A percentile compares a stretch with the other conserved stretches of the same genome.
Conservation (phyloP, 1,140 invertebrate genomes). For the Harlomillsia oculata region DNA sequence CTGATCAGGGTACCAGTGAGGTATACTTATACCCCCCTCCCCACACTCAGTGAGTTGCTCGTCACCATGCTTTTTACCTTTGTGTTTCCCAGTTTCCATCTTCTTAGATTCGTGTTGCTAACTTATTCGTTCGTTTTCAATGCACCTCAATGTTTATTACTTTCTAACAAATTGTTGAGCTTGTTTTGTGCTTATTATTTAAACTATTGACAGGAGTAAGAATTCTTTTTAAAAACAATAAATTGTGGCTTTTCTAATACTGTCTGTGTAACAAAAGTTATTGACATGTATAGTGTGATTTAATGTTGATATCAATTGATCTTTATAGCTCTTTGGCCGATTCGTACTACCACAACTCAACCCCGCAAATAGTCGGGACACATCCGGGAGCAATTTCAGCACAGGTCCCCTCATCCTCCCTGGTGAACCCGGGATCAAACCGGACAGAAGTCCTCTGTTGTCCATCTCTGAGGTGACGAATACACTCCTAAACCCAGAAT, state of each 20-base stretch:
- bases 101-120: too few relatives aligned
- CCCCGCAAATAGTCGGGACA: constrained; percentile 5
- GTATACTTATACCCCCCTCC: constrained; percentile 24
- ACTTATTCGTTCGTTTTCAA: too few relatives aligned
- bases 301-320: background rate
- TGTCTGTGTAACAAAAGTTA: too few relatives aligned
- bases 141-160: too few relatives aligned
- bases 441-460: constrained; percentile 53
- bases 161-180: too few relatives aligned
- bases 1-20: constrained; percentile 20
- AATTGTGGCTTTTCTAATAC: too few relatives aligned
- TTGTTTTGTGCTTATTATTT: too few relatives aligned
- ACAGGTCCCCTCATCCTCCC: constrained; percentile 4
- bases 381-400: constrained; percentile 15
- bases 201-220: too few relatives aligned
- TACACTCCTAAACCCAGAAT: constrained; percentile 57
- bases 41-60: constrained; percentile 27
- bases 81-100: too few relatives aligned
- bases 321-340: constrained; percentile 26
- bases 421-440: constrained; percentile 30
- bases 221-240: too few relatives aligned
- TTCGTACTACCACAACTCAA: constrained; percentile 20
- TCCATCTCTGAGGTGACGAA: constrained; percentile 75
- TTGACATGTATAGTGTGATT: too few relatives aligned
- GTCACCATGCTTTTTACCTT: constrained; percentile 11